These are phyloP conservation scores for Synanthedon andrenaeformis DNA, from an alignment of 2,888 invertebrate genomes.

Conservation along the genomic window DNA sequence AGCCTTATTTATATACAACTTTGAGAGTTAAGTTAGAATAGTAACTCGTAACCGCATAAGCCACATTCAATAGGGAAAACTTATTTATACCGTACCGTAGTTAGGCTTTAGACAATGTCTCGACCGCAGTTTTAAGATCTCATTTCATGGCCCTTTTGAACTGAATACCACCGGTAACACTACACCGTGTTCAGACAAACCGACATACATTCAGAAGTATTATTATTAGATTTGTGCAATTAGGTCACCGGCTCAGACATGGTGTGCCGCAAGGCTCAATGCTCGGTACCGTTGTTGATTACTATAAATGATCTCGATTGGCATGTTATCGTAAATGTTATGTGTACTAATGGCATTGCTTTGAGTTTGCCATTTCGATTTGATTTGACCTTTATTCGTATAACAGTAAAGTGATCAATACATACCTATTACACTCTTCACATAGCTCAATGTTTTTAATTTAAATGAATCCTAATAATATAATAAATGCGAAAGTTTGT, in stretches of 20 bases:
- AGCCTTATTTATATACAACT: too few species aligned
- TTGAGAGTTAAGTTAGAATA: too few species aligned
- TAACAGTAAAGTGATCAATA: too few species aligned
- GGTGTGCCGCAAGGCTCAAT: slow-evolving; percentile 11
- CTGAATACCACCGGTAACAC: slow-evolving; percentile 10
- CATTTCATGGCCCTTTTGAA: slow-evolving; percentile 15
- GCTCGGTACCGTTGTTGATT: slow-evolving; percentile 2
- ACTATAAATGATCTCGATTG: neutral
- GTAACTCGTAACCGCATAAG: too few species aligned
- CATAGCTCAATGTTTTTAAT: too few species aligned
- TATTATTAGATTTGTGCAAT: neutral
- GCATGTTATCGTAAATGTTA: neutral
- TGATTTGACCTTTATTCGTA: too few species aligned
- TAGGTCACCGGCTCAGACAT: slow-evolving; percentile 2
- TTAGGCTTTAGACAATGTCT: slow-evolving; percentile 5
- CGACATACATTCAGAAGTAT: neutral
- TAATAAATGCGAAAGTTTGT: too few species aligned
- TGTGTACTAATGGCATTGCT: too few species aligned
- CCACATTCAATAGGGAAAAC: neutral
- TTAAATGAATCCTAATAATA: too few species aligned
- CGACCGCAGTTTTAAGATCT: slow-evolving; percentile 11
- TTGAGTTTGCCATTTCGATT: too few species aligned
- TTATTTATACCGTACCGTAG: neutral
- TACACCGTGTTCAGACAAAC: slow-evolving; percentile 1
- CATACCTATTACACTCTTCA: too few species aligned